Evolutionary conservation across 1,140 invertebrate species (phyloP).

Genomic region (Penaeus japonicus): DNA sequence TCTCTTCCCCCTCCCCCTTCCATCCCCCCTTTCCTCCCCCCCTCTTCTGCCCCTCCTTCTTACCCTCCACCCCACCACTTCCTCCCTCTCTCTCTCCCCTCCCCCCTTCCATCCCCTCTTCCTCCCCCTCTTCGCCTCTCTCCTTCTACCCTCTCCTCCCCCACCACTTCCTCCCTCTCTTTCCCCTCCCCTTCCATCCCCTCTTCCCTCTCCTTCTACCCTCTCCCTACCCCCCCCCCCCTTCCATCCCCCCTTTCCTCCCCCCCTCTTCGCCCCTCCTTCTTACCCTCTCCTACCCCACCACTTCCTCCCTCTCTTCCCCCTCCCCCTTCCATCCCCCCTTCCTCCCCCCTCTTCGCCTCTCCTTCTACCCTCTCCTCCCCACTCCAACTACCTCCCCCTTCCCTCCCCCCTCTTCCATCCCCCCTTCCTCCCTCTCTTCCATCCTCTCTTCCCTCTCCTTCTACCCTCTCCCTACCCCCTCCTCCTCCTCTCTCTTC

Average conservation of each 20-base stretch:
- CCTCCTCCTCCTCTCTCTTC: too few relatives aligned
- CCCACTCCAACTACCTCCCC: not conserved
- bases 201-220: not conserved
- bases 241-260: not conserved
- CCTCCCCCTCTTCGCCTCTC: not conserved
- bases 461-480: not conserved
- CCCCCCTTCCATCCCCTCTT: not conserved
- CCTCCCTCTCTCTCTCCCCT: not conserved
- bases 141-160: not conserved
- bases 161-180: not conserved
- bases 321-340: too few relatives aligned
- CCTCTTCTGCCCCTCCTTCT: not conserved
- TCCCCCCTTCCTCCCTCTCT: not conserved
- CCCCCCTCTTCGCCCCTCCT: too few relatives aligned
- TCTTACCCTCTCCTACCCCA: too few relatives aligned
- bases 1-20: too few relatives aligned
- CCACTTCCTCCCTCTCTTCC: too few relatives aligned
- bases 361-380: not conserved
- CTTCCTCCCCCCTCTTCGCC: too few relatives aligned
- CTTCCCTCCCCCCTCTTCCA: not conserved
- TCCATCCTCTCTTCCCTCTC: not conserved
- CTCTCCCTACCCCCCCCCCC: not conserved
- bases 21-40: not conserved
- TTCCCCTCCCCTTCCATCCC: not conserved
- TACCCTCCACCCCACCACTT: not conserved